A percentile compares a stretch with the other conserved stretches of the same genome.
Evolutionary conservation across 2,113 vertebrate genomes (phyloP).

Genomic region (Dissostichus mawsoni): DNA sequence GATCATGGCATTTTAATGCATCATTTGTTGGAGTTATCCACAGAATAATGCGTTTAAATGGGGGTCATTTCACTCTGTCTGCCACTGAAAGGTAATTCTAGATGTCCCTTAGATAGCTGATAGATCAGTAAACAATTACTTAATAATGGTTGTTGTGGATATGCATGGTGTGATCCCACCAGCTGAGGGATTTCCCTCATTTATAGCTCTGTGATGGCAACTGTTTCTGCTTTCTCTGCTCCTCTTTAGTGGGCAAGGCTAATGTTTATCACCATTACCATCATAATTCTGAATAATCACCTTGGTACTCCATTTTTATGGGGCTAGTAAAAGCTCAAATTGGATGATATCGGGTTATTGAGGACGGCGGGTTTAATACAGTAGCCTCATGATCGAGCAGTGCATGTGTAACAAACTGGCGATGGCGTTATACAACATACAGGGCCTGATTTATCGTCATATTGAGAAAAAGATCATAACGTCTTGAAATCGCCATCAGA

Average conservation of each 20-base stretch:
- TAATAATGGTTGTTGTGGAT: constrained; percentile 43
- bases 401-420: constrained; percentile 18
- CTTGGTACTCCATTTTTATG: constrained; percentile 66
- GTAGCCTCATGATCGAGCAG: constrained; percentile 22
- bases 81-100: constrained; percentile 36
- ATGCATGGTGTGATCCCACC: constrained; percentile 38
- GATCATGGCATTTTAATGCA: constrained; percentile 62
- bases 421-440: not conserved
- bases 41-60: constrained; percentile 47
- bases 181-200: constrained; percentile 34
- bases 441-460: not conserved
- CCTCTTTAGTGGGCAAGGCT: constrained; percentile 50
- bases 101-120: constrained; percentile 52
- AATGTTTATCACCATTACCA: constrained; percentile 57
- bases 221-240: constrained; percentile 19
- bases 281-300: constrained; percentile 68
- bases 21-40: constrained; percentile 61
- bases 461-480: not conserved
- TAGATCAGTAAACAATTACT: constrained; percentile 43
- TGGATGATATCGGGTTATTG: constrained; percentile 60
- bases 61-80: constrained; percentile 42
- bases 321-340: constrained; percentile 70
- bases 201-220: constrained; percentile 39
- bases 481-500: not conserved
- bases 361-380: constrained; percentile 8